phyloP scores from a whole-genome alignment of 2,113 vertebrate genomes.

The Columba livia region DNA sequence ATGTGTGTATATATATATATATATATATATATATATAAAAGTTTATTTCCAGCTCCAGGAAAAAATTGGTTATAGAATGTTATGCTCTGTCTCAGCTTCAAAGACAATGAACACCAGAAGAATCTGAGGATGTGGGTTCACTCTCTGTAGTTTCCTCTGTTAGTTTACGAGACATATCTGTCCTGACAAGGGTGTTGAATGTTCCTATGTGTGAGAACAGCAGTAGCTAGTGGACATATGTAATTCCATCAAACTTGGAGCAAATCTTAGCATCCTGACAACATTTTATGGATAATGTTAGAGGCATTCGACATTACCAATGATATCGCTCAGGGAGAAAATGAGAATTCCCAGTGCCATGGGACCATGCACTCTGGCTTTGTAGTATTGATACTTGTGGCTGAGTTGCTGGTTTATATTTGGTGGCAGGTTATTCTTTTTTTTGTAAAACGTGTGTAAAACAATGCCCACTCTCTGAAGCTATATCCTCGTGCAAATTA shows the following conservation, averaged over 20 bases:
- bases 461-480: neutral
- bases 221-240: neutral
- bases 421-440: neutral
- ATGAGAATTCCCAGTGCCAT: neutral
- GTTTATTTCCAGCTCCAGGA: neutral
- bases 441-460: neutral
- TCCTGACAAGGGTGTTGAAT: rapidly evolving
- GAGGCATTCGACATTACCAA: neutral
- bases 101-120: neutral
- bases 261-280: neutral
- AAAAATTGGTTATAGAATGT: neutral
- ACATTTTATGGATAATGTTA: neutral
- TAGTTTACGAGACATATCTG: neutral
- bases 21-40: neutral
- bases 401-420: neutral
- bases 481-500: neutral
- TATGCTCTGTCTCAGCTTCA: neutral
- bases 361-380: neutral
- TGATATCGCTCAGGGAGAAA: neutral
- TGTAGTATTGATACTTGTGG: neutral
- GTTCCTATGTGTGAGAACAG: neutral
- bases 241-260: neutral
- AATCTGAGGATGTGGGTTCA: neutral
- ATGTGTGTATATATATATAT: no score
- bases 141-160: neutral